Conservation (phyloP, 2,888 invertebrate species). For the Vanessa cardui region DNA sequence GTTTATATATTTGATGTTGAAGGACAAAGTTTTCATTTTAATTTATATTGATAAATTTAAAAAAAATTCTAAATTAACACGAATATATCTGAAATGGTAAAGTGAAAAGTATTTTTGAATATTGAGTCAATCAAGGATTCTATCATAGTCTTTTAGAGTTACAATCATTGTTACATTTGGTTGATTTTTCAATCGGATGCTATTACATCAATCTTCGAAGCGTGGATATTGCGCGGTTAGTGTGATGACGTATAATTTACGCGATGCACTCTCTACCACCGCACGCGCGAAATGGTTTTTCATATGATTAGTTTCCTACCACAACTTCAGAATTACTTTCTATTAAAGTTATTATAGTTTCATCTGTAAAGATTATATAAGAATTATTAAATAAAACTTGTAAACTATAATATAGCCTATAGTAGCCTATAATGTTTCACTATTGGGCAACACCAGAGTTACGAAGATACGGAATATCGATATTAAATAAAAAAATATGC, state of each 20-base stretch:
- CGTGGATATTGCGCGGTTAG: conserved; percentile 21
- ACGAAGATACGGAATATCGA: too few relatives aligned
- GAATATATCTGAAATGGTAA: too few relatives aligned
- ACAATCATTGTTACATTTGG: conserved; percentile 11
- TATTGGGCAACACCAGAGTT: too few relatives aligned
- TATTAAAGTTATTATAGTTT: neutral
- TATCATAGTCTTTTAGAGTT: neutral
- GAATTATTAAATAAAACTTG: too few relatives aligned
- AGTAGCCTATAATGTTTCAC: too few relatives aligned
- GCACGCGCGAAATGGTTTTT: conserved; percentile 15
- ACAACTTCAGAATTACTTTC: neutral
- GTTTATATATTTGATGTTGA: too few relatives aligned
- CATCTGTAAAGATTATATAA: too few relatives aligned
- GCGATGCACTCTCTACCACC: conserved; percentile 11
- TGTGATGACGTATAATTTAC: conserved; percentile 22
- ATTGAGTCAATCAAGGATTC: neutral
- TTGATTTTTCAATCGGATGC: conserved; percentile 24
- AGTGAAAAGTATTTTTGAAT: neutral
- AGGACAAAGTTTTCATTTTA: too few relatives aligned
- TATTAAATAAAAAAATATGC: too few relatives aligned
- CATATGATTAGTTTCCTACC: neutral
- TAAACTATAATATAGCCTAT: too few relatives aligned
- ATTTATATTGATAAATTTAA: too few relatives aligned
- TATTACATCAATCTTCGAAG: conserved; percentile 19
- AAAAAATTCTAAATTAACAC: too few relatives aligned